Percentiles rank a stretch among this genome's conserved stretches.
Evolutionary conservation across 2,797 vertebrate species (phyloP).

Genomic region (Alouatta caraya): DNA sequence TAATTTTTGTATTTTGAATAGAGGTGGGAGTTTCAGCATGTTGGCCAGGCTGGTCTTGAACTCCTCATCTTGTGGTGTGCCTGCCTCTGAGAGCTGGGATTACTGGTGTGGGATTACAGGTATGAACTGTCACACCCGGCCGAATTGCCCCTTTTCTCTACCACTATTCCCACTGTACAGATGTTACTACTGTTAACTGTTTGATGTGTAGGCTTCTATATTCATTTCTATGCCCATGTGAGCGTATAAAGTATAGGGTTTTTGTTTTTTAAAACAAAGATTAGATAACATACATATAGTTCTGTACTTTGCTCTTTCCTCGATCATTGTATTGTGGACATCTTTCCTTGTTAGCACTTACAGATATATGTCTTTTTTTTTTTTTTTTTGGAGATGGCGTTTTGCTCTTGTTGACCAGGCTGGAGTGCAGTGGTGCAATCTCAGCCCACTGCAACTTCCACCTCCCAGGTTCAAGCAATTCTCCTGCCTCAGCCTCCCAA

Average conservation of each 20-base stretch:
- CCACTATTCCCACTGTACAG: background rate
- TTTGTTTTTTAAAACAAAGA: conserved; percentile 24
- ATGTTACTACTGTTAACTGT: background rate
- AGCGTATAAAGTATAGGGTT: background rate
- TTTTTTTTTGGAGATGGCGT: background rate
- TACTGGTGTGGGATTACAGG: background rate
- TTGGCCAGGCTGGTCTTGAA: background rate
- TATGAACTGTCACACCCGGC: accelerated
- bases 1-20: background rate
- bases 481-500: background rate
- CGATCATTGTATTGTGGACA: background rate
- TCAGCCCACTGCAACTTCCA: background rate
- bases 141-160: background rate
- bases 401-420: background rate
- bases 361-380: background rate
- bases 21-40: background rate
- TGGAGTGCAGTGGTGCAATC: background rate
- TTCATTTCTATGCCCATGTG: background rate
- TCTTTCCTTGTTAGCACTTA: background rate
- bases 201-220: background rate
- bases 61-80: background rate
- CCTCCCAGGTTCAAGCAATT: background rate
- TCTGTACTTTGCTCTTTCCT: background rate
- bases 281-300: background rate
- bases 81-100: background rate